Conservation (phyloP, 2,113 vertebrate species). For the Brachypodius melanocephalos region DNA sequence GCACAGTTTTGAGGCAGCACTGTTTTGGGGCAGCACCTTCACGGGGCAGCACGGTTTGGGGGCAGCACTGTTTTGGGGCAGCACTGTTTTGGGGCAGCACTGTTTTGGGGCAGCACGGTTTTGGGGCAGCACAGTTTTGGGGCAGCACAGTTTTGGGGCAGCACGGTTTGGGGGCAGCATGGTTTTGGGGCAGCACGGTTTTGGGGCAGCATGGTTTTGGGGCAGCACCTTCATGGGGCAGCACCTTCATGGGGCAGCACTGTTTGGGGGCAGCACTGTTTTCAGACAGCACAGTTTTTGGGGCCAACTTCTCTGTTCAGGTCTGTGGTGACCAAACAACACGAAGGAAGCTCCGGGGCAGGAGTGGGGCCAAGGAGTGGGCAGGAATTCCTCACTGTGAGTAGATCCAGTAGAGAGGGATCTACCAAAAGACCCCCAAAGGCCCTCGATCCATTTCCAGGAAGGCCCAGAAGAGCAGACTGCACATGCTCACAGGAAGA, state of each 20-base stretch:
- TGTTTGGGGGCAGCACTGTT: background rate
- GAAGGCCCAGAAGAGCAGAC: background rate
- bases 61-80: no score
- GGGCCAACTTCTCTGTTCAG: background rate
- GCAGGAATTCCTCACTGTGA: accelerated
- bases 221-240: background rate
- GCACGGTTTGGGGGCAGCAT: no score
- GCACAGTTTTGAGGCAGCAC: background rate
- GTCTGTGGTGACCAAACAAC: accelerated
- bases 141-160: no score
- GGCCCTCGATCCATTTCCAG: accelerated
- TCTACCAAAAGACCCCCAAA: background rate
- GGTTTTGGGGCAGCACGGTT: no score
- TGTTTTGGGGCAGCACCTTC: no score
- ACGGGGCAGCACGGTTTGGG: no score
- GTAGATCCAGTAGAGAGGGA: background rate
- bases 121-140: no score
- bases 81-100: no score
- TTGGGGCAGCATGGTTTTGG: background rate
- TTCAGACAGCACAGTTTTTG: no score
- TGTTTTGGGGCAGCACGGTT: no score
- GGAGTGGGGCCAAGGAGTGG: background rate
- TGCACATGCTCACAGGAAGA: background rate
- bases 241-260: no score
- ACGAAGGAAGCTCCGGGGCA: background rate